Evolutionary conservation across 2,888 invertebrate genomes (phyloP).

Genomic region (Iphiclides podalirius): DNA sequence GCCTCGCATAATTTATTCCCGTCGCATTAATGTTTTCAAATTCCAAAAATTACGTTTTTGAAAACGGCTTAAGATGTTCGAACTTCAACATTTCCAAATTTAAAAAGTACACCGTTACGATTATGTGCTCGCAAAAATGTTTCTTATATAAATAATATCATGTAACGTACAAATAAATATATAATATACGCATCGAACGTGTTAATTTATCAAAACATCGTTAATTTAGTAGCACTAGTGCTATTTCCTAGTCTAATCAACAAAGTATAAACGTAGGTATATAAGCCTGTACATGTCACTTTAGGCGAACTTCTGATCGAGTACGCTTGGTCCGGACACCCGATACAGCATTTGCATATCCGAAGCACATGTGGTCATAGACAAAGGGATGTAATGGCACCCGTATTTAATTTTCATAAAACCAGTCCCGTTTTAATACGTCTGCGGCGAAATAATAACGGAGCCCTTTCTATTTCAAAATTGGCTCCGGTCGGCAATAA

Average conservation of each 20-base stretch:
- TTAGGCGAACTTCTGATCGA: conserved; percentile 45
- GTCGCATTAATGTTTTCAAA: conserved; percentile 7
- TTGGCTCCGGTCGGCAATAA: conserved; percentile 54
- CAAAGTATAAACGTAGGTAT: no score
- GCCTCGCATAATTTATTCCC: conserved; percentile 14
- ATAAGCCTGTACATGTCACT: conserved; percentile 4
- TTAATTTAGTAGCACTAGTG: no score
- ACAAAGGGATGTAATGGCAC: conserved; percentile 67
- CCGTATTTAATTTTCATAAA: conserved; percentile 78
- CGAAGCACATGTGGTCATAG: conserved; percentile 74
- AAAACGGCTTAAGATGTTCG: no score
- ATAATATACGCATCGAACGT: no score
- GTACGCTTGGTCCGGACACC: conserved; percentile 56
- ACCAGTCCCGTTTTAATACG: conserved; percentile 72
- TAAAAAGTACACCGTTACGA: no score
- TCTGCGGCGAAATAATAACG: conserved; percentile 67
- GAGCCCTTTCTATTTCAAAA: conserved; percentile 68
- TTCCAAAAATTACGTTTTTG: not conserved
- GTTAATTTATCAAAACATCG: no score
- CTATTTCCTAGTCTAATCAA: no score
- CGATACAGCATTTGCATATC: conserved; percentile 76
- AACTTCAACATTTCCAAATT: no score
- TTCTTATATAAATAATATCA: no score
- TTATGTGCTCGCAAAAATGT: no score
- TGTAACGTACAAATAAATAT: no score